Evolutionary conservation across 2,113 vertebrate genomes (phyloP).

Genomic region (Strix uralensis): DNA sequence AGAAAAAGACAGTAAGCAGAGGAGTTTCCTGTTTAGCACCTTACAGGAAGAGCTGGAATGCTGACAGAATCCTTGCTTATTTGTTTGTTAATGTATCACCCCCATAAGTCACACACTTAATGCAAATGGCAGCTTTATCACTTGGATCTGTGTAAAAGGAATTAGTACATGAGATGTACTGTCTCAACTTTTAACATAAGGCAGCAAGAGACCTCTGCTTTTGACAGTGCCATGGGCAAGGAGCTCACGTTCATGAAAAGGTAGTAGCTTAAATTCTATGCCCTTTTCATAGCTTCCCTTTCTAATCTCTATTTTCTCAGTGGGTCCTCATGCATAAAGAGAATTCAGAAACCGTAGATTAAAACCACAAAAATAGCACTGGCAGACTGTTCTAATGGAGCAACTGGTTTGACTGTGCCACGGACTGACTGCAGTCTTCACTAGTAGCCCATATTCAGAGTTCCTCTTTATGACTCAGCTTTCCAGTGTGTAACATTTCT

Average conservation of each 20-base stretch:
- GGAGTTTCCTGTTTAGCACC: background rate
- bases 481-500: background rate
- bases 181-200: background rate
- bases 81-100: background rate
- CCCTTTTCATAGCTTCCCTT: background rate
- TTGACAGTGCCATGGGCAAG: background rate
- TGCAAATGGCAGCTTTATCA: background rate
- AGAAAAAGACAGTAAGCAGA: background rate
- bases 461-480: background rate
- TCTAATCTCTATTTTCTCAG: background rate
- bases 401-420: background rate
- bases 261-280: background rate
- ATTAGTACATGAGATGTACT: background rate
- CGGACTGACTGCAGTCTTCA: rapidly evolving
- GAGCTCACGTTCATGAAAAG: background rate
- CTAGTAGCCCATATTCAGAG: background rate
- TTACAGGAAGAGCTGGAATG: background rate
- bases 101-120: background rate
- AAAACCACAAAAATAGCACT: background rate
- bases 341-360: background rate
- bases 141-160: background rate
- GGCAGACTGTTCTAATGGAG: background rate
- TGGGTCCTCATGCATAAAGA: background rate
- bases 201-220: background rate
- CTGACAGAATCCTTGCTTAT: background rate